Base-by-base conservation (phyloP, 1,140 invertebrate genomes). In the Bombus soroeensis region DNA sequence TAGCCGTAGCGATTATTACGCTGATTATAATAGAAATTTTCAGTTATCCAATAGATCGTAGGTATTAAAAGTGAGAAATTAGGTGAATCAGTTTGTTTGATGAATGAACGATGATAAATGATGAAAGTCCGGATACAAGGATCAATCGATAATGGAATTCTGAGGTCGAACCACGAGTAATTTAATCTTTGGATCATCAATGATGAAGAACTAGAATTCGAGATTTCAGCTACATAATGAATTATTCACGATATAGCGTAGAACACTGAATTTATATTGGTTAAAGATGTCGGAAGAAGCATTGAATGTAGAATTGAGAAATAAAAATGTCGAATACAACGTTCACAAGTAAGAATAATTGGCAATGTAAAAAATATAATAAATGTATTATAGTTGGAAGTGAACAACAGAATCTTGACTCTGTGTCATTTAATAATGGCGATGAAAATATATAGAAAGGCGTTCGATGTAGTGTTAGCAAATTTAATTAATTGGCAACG, bases 71-170 rank as follows among this genome's bases (percentile, higher is more conserved):
- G 13, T 32, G 1, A 64, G 2, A 64, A 62, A 64, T 64, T n/a
- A 66, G n/a, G 28, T 9, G 64, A 66, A 34, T 66, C 32, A 34
- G 32, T 5, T 66, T 34, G 22, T 34, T 68, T 1, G 41, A 22
- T 4, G n/a, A 73, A 8, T 32, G 41, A 73, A 22, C 15, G 6
- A 73, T 73, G 39, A 47, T 32, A n/a, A 73, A 47, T 10, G 71
- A 73, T 32, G 71, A 73, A 43, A 32, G 13, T 9, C 10, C 15
- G 22, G 53, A 28, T 22, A 34, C 22, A 15, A n/a, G 6, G 8
- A 59, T 76, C 28, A 32, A 28, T 41, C 28, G 71, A 73, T 73
- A 73, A 73, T 47, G 41, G 15, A 43, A 73, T 73, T 72, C 71
- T 73, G 39, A 25, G 25, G 25, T 43, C 41, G 15, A 43, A 43